Base-by-base conservation (phyloP, 2,888 invertebrate genomes). In the Phyllotreta striolata region DNA sequence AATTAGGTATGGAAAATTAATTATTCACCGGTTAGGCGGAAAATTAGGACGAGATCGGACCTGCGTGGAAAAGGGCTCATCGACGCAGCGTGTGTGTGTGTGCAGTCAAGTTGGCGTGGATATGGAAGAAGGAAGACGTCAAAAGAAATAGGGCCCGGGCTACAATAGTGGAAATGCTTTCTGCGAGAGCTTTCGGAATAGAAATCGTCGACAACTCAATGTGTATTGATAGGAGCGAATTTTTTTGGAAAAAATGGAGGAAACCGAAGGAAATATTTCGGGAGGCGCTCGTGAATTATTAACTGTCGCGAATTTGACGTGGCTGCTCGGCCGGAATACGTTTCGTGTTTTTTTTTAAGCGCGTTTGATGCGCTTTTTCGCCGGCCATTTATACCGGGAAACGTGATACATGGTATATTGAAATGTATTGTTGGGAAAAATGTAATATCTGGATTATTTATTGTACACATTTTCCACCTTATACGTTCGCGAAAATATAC, bases 111-210 rank as follows among this genome's bases (percentile, higher is more conserved):
- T 60, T 60, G 52, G 52, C 60, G 37, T 60, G 24, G 54, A 14
- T n/a, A n/a, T 12, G 47, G 41, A 56, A 57, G 46, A 35, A 60
- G 61, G 64, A 54, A 57, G 61, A 62, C 62, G 62, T 57, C 62
- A 65, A 62, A 64, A 65, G 74, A 70, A 74, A 74, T 66, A 72
- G 69, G 70, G 57, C 66, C 64, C 61, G 69, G n/a, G 24, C 70
- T 70, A 67, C 68, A 68, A 69, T 67, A 66, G 70, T 68, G 46
- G 65, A 62, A 69, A 69, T 67, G 59, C 65, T 66, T 62, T 56
- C 64, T 51, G 62, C 24, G 52, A 55, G 41, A 59, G 63, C 63
- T 64, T 44, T 63, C 54, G 14, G 64, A 68, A 68, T 68, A 66
- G 64, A 64, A 68, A 66, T 67, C 47, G 63, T 59, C 63, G 63